These are phyloP conservation scores for Drosophila subpulchrella DNA, from an alignment of 1,140 invertebrate genomes.

Conservation along the genomic window DNA sequence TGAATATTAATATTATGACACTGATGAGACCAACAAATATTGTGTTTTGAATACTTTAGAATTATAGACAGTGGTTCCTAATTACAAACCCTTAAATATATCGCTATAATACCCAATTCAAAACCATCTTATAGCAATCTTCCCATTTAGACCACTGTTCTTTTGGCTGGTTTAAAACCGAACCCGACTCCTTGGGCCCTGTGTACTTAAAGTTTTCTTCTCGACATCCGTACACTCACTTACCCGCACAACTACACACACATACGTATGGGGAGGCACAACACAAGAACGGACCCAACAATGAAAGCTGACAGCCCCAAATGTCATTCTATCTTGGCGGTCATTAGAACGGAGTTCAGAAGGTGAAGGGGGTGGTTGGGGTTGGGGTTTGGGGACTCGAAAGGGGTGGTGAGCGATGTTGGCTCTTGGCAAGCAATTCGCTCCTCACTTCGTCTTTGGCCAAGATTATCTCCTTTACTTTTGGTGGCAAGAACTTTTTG, in stretches of 20 bases:
- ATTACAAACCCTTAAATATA: too few relatives aligned
- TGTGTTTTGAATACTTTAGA: too few relatives aligned
- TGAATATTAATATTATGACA: too few relatives aligned
- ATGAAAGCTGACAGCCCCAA: conserved; percentile 81
- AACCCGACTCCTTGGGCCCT: conserved; percentile 57
- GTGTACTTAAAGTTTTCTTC: conserved; percentile 81
- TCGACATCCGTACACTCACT: conserved; percentile 51
- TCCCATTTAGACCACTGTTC: conserved; percentile 13
- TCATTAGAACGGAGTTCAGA: conserved; percentile 78
- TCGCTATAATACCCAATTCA: too few relatives aligned
- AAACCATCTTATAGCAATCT: too few relatives aligned
- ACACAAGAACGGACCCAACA: conserved; percentile 67
- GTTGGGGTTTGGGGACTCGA: conserved; percentile 2
- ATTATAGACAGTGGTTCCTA: too few relatives aligned
- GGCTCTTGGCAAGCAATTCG: conserved; percentile 58
- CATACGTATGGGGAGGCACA: conserved; percentile 30
- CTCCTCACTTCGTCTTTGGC: conserved; percentile 62
- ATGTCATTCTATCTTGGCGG: conserved; percentile 82
- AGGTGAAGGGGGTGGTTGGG: conserved; percentile 21
- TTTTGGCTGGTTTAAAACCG: conserved; percentile 41
- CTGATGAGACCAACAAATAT: too few relatives aligned
- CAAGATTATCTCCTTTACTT: conserved; percentile 82
- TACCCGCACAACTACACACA: conserved; percentile 25
- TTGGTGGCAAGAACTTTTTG: conserved; percentile 80
- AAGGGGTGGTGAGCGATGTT: conserved; percentile 41